A percentile compares a stretch with the other conserved stretches of the same genome.
Evolutionary conservation across 2,888 invertebrate genomes (phyloP).

Genomic region (Agriopis marginaria): DNA sequence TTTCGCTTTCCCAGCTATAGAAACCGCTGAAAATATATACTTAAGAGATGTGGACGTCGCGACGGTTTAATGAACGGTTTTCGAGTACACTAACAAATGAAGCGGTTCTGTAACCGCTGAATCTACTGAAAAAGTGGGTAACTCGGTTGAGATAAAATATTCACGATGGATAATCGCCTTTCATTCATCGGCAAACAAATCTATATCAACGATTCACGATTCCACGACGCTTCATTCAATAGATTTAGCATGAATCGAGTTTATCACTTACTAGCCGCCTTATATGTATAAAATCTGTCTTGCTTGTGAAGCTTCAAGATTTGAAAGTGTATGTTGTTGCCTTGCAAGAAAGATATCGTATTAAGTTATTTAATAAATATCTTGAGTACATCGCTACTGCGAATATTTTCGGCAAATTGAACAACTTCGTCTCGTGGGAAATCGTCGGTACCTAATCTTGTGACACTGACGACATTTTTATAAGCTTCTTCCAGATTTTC

Average conservation of each 20-base stretch:
- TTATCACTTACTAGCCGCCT: conserved; percentile 8
- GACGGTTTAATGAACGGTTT: conserved; percentile 20
- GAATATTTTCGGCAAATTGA: conserved; percentile 33
- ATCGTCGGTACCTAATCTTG: conserved; percentile 29
- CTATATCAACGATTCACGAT: conserved; percentile 19
- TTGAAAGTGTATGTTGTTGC: conserved; percentile 1
- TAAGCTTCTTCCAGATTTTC: conserved; percentile 26
- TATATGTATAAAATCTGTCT: background rate
- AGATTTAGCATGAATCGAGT: conserved; percentile 24
- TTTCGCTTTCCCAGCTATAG: conserved; percentile 40
- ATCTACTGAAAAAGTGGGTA: conserved; percentile 5
- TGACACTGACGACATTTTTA: conserved; percentile 30
- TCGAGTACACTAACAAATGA: conserved; percentile 18
- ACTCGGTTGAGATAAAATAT: conserved; percentile 29
- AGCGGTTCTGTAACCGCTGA: conserved; percentile 22
- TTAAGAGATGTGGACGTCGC: conserved; percentile 19
- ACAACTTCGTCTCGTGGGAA: conserved; percentile 34
- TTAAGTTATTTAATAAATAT: conserved; percentile 39
- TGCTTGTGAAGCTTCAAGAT: background rate
- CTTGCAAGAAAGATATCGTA: conserved; percentile 5
- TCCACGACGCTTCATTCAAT: conserved; percentile 22
- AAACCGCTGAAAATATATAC: conserved; percentile 31
- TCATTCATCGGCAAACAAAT: conserved; percentile 32
- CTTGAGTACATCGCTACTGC: conserved; percentile 32
- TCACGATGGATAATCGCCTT: conserved; percentile 28